Conservation (phyloP, 2,888 invertebrate genomes). For the Archaeoteleia sp. region DNA sequence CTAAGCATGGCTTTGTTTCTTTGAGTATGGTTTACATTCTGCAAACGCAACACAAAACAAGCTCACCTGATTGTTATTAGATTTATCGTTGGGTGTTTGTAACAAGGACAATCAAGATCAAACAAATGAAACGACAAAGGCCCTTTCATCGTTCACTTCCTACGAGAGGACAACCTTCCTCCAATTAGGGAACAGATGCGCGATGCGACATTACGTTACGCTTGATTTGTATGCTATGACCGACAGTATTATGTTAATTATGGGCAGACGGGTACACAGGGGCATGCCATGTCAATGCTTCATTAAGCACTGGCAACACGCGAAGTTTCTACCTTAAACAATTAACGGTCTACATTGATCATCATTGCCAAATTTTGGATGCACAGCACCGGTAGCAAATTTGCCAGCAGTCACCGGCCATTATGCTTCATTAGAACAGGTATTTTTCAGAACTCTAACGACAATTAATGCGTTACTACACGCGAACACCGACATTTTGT, state of each 20-base stretch:
- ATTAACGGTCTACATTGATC: slow-evolving; percentile 26
- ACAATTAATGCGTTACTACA: too few relatives aligned
- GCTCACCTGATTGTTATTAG: slow-evolving; percentile 44
- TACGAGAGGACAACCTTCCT: slow-evolving; percentile 23
- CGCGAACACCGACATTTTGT: too few relatives aligned
- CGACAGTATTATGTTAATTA: slow-evolving; percentile 44
- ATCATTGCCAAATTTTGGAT: slow-evolving; percentile 32
- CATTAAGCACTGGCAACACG: slow-evolving; percentile 30
- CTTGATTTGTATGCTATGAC: slow-evolving; percentile 36
- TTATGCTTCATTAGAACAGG: not conserved
- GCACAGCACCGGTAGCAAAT: slow-evolving; percentile 5
- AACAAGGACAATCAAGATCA: slow-evolving; percentile 50
- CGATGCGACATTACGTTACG: slow-evolving; percentile 31
- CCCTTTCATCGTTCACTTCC: slow-evolving; percentile 32
- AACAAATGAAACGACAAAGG: slow-evolving; percentile 48
- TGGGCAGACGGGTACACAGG: slow-evolving; percentile 16
- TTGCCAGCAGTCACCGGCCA: slow-evolving; percentile 2
- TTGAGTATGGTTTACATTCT: slow-evolving; percentile 28
- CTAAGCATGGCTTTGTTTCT: slow-evolving; percentile 24
- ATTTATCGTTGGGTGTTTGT: slow-evolving; percentile 40
- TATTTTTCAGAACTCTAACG: too few relatives aligned
- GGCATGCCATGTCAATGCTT: slow-evolving; percentile 40
- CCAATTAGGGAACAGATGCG: slow-evolving; percentile 32
- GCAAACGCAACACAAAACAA: slow-evolving; percentile 26
- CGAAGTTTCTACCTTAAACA: slow-evolving; percentile 41